A percentile compares a stretch with the other conserved stretches of the same genome.
Evolutionary conservation across 2,113 vertebrate species (phyloP).

Genomic region (Oreochromis tanganicae): DNA sequence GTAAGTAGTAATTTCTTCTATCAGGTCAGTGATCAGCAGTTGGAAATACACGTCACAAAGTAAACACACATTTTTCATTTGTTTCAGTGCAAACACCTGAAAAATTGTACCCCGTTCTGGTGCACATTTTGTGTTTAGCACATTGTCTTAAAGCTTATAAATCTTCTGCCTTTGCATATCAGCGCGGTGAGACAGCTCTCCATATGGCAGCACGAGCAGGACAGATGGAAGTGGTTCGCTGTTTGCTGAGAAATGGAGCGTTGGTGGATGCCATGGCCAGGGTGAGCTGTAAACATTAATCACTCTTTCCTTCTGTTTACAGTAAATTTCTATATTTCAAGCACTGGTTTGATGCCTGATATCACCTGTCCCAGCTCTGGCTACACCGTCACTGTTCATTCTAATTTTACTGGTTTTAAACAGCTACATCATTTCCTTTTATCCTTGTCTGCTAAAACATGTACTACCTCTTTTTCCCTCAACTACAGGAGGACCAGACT

Average conservation of each 20-base stretch:
- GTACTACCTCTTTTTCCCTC: not conserved
- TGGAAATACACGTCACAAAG: not conserved
- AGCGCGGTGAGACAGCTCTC: constrained; percentile 93
- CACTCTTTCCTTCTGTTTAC: constrained; percentile 63
- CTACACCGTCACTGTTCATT: not conserved
- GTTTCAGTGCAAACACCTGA: not conserved
- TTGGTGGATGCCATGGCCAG: constrained; percentile 92
- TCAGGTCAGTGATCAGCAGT: not conserved
- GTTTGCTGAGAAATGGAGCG: constrained; percentile 91
- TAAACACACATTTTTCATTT: not conserved
- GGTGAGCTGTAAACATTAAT: constrained; percentile 67
- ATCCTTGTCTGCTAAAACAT: not conserved
- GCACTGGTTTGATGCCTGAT: not conserved
- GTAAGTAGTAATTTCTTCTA: constrained; percentile 76
- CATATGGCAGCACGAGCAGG: constrained; percentile 97
- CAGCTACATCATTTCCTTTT: not conserved
- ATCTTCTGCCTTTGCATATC: constrained; percentile 9
- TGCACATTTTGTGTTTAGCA: not conserved
- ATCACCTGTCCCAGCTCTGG: not conserved
- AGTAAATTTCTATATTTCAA: not conserved
- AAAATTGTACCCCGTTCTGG: accelerated
- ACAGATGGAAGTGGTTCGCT: constrained; percentile 97
- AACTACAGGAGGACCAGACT: constrained; percentile 92
- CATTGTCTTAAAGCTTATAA: not conserved
- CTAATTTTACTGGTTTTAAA: not conserved